Evolutionary conservation across 2,113 vertebrate species (phyloP).

Genomic region (Ammodramus savannarum): DNA sequence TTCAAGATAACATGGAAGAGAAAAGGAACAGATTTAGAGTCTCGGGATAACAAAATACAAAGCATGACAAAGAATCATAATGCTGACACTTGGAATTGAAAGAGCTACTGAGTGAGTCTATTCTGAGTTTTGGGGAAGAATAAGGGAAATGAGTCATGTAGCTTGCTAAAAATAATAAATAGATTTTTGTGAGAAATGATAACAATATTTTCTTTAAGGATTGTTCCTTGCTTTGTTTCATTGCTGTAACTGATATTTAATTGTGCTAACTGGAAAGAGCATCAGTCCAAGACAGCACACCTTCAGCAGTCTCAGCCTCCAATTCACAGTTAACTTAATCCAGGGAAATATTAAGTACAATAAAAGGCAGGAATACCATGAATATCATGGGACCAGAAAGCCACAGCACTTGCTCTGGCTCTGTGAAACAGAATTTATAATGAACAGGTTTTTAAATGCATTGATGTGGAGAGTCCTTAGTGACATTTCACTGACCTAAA

Average conservation of each 20-base stretch:
- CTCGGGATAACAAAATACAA: slow-evolving; percentile 7
- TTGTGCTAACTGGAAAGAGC: background rate
- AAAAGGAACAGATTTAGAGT: slow-evolving; percentile 36
- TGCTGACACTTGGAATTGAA: background rate
- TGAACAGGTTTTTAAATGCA: background rate
- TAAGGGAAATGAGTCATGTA: background rate
- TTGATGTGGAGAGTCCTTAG: background rate
- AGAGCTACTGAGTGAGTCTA: background rate
- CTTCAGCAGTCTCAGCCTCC: background rate
- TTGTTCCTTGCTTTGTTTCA: background rate
- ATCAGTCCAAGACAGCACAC: background rate
- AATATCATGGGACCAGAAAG: background rate
- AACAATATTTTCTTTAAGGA: background rate
- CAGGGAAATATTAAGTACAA: background rate
- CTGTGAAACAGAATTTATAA: background rate
- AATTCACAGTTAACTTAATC: background rate
- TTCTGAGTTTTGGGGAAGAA: background rate
- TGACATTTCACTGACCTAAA: background rate
- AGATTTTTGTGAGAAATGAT: background rate
- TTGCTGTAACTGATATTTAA: background rate
- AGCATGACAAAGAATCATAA: background rate
- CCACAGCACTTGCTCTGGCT: background rate
- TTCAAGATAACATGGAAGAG: slow-evolving; percentile 35
- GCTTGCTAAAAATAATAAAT: background rate
- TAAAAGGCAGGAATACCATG: background rate